phyloP scores from a whole-genome alignment of 2,113 vertebrate species.

The Campylomormyrus numenius region DNA sequence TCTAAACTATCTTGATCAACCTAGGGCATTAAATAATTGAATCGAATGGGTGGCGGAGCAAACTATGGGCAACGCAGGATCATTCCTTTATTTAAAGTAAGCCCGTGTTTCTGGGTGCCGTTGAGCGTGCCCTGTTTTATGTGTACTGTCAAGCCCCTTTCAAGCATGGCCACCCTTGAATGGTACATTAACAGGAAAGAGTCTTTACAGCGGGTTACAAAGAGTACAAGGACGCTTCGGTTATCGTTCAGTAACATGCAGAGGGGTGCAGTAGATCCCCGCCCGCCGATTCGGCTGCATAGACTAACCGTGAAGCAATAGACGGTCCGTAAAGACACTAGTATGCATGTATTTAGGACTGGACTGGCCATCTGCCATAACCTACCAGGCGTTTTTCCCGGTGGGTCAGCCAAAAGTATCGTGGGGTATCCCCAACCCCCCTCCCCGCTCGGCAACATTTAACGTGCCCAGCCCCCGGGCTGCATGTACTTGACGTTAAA shows the following conservation, averaged over 20 bases:
- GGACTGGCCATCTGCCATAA: neutral
- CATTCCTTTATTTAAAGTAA: neutral
- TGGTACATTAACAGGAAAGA: constrained; percentile 51
- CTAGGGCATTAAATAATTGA: neutral
- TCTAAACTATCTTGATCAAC: neutral
- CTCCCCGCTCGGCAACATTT: neutral
- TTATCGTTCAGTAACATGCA: neutral
- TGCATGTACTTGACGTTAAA: neutral
- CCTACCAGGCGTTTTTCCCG: neutral
- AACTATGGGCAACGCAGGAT: neutral
- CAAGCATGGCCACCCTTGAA: constrained; percentile 60
- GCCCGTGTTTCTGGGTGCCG: neutral
- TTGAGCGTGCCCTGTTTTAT: neutral
- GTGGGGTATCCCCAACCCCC: neutral
- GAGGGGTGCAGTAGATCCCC: constrained; percentile 19
- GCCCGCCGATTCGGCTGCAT: neutral
- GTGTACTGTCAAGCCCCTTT: constrained; percentile 38
- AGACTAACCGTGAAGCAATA: neutral
- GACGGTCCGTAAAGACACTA: neutral
- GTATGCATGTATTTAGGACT: neutral
- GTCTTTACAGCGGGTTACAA: constrained; percentile 32
- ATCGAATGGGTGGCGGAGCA: neutral
- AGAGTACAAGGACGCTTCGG: constrained; percentile 33
- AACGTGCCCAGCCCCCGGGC: neutral
- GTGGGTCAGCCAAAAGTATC: neutral